Percentiles rank a stretch among this genome's conserved stretches.
phyloP scores from a whole-genome alignment of 1,140 invertebrate genomes.

The Heliothis virescens region DNA sequence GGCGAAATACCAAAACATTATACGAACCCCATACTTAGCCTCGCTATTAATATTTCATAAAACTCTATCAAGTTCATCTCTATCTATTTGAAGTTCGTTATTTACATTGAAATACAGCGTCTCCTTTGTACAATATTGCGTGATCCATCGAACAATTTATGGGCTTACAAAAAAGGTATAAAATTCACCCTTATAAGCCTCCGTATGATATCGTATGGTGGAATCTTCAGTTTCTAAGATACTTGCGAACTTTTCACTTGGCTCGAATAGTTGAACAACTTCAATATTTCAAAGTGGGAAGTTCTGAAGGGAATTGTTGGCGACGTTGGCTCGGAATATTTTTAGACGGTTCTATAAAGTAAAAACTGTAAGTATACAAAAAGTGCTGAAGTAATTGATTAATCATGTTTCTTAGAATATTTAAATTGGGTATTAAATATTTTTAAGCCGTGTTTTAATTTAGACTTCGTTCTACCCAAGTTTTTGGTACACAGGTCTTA shows the following conservation, averaged over 20 bases:
- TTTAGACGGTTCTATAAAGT: constrained; percentile 27
- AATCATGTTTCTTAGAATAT: neutral
- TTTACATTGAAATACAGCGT: constrained; percentile 27
- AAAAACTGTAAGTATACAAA: constrained; percentile 1
- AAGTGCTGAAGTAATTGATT: constrained; percentile 3
- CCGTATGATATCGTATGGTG: constrained; percentile 15
- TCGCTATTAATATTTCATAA: constrained; percentile 24
- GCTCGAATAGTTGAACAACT: constrained; percentile 49
- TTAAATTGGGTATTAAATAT: neutral
- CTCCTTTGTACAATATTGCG: constrained; percentile 34
- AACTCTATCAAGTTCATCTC: constrained; percentile 20
- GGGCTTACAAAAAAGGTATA: constrained; percentile 39
- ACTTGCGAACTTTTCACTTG: constrained; percentile 49
- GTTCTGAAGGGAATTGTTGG: constrained; percentile 44
- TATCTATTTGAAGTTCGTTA: constrained; percentile 7
- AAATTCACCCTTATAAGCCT: constrained; percentile 33
- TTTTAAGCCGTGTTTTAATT: neutral
- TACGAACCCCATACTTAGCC: neutral
- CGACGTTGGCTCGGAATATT: constrained; percentile 11
- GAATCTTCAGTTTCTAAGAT: constrained; percentile 34
- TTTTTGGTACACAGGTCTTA: no score
- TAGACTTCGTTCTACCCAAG: no score
- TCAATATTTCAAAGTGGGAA: constrained; percentile 46
- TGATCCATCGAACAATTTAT: constrained; percentile 39
- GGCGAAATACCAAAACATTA: neutral